These are phyloP conservation scores for Pogonus chalceus DNA, from an alignment of 1,140 invertebrate genomes.

Conservation along the genomic window DNA sequence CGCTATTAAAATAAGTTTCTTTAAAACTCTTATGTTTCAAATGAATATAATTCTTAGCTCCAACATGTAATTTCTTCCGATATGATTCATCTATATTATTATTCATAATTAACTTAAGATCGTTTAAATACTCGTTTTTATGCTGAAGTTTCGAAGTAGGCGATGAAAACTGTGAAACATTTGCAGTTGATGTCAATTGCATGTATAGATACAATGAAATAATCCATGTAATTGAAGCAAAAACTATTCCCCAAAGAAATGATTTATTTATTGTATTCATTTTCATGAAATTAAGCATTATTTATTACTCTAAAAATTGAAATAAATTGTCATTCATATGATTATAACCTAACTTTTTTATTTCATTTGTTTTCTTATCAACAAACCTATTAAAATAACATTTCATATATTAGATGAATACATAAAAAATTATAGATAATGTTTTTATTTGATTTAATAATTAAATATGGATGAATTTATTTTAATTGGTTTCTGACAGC, in stretches of 20 bases:
- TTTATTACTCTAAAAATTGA: too few species aligned
- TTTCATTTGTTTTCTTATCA: too few species aligned
- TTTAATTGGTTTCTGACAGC: too few species aligned
- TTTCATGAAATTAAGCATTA: neutral
- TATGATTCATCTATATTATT: too few species aligned
- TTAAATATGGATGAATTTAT: too few species aligned
- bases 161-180: neutral
- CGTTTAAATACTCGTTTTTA: conserved; percentile 13
- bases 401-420: too few species aligned
- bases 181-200: conserved; percentile 30
- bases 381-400: too few species aligned
- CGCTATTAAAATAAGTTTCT: conserved; percentile 32
- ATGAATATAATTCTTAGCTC: conserved; percentile 21
- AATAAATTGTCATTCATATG: too few species aligned
- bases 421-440: too few species aligned
- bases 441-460: too few species aligned
- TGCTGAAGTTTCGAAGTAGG: neutral
- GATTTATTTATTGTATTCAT: conserved; percentile 37
- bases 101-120: conserved; percentile 20
- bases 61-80: too few species aligned
- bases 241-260: conserved; percentile 50
- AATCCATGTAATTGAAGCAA: conserved; percentile 57
- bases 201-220: conserved; percentile 52
- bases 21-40: conserved; percentile 11
- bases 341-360: too few species aligned